Percentiles rank a stretch among this genome's conserved stretches.
These are phyloP conservation scores for Diarsia brunnea DNA, from an alignment of 2,888 invertebrate genomes.

Conservation along the genomic window DNA sequence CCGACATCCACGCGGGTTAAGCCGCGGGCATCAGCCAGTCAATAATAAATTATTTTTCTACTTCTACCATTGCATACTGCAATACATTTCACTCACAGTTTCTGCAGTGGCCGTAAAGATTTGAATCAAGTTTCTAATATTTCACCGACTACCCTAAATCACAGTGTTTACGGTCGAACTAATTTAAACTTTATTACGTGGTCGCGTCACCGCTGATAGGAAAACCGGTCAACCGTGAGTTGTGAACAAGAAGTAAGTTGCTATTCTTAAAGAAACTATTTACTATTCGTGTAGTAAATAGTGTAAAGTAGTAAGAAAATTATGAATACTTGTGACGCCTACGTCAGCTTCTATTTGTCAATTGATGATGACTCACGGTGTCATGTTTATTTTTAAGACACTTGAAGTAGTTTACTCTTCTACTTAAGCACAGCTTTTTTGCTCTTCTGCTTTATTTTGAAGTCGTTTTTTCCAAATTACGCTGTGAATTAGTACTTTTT, in stretches of 20 bases:
- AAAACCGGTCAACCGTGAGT: constrained; percentile 47
- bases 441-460: background rate
- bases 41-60: constrained; percentile 1
- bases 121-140: constrained; percentile 17
- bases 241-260: constrained; percentile 1
- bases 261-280: constrained; percentile 41
- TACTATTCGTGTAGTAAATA: constrained; percentile 43
- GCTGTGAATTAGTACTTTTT: background rate
- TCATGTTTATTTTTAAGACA: background rate
- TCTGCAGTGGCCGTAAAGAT: background rate
- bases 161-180: constrained; percentile 32
- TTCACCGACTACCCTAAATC: constrained; percentile 32
- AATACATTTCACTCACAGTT: background rate
- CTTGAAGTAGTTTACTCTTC: background rate
- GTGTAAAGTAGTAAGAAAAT: constrained; percentile 22
- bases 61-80: background rate
- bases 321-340: constrained; percentile 11
- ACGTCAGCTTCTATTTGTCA: constrained; percentile 9
- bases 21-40: too few species aligned
- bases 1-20: too few species aligned
- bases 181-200: constrained; percentile 36
- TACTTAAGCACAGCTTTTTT: too few species aligned
- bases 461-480: background rate
- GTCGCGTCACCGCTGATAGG: constrained; percentile 33
- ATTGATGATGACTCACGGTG: constrained; percentile 5